Evolutionary conservation across 2,888 invertebrate species (phyloP), one percentile per base, ranked within the genome.

Genomic region (Noctuana brunneofusca): DNA sequence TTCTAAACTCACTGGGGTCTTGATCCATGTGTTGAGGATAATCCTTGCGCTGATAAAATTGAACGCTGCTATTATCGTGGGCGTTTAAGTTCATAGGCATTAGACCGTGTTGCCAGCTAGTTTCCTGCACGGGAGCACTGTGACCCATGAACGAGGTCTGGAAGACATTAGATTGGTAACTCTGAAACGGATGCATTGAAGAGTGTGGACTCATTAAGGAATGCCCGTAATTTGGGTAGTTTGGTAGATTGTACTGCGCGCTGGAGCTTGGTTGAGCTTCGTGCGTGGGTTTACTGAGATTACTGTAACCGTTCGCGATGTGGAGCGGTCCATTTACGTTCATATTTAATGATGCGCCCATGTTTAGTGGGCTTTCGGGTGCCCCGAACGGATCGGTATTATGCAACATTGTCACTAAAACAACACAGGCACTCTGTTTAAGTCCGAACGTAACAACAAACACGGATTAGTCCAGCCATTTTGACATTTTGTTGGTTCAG

Each of bases 361-460:
- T 76, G 66, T 82, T 87, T 52, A 81, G 72, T 30, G 87, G 83
- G 24, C 78, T 71, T 46, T 89, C 89, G 64, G 80, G 84, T 12
- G 83, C 78, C 69, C 83, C 86, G 67, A 80, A 89, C 66, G 79
- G 75, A 68, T 86, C 88, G 63, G 79, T 88, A 68, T 89, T 88
- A 70, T 87, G 89, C 70, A 87, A 80, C 89, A 90, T 90, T 74
- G 65, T 70, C 68, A 12, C 27, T 38, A 35, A 53, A 35, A 57
- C 16, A 52, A 57, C 50, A 57, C 50, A 27, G 16, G 5, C 4
- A 32, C 53, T 46, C 53, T 46, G 46, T 48, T 60, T 32, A 60
- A 22, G 9, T 27, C n/a, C 27, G 4, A 48, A n/a, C 6, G n/a
- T 5, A 32, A 38, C 20, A 38, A 54, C 18, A 60, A 49, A 60